phyloP scores from a whole-genome alignment of 2,888 invertebrate genomes.

The Catocala nupta region DNA sequence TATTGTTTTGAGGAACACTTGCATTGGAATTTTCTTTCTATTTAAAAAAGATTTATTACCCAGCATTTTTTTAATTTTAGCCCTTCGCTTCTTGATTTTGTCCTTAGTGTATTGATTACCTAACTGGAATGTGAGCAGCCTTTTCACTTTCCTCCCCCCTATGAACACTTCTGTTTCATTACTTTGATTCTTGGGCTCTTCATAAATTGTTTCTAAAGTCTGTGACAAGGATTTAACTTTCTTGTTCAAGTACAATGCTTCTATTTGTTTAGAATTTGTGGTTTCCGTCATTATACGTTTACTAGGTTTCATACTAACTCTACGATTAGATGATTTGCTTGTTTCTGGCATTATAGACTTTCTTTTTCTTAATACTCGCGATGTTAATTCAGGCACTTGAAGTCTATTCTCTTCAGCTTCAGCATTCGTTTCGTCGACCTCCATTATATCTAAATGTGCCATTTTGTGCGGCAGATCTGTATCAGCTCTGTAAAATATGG shows the following conservation, averaged over 20 bases:
- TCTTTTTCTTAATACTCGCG: slow-evolving; percentile 76
- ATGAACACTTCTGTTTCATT: slow-evolving; percentile 77
- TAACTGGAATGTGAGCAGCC: slow-evolving; percentile 86
- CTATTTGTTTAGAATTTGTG: slow-evolving; percentile 79
- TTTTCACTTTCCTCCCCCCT: slow-evolving; percentile 86
- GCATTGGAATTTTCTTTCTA: slow-evolving; percentile 86
- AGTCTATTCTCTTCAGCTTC: slow-evolving; percentile 51
- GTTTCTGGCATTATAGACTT: slow-evolving; percentile 72
- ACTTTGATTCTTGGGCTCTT: slow-evolving; percentile 85
- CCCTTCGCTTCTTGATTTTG: slow-evolving; percentile 87
- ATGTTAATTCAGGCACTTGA: slow-evolving; percentile 56
- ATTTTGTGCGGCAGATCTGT: slow-evolving; percentile 78
- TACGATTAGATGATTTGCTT: slow-evolving; percentile 75
- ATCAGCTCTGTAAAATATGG: slow-evolving; percentile 66
- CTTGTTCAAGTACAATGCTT: slow-evolving; percentile 87
- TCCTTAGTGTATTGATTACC: slow-evolving; percentile 83
- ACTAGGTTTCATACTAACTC: slow-evolving; percentile 82
- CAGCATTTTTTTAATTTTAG: slow-evolving; percentile 86
- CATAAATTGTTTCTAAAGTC: slow-evolving; percentile 89
- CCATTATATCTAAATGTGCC: slow-evolving; percentile 83
- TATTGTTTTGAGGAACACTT: slow-evolving; percentile 85
- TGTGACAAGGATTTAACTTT: slow-evolving; percentile 83
- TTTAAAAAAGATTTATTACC: slow-evolving; percentile 84
- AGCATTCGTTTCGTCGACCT: slow-evolving; percentile 61
- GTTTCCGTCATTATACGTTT: slow-evolving; percentile 75